A percentile compares a stretch with the other conserved stretches of the same genome.
phyloP scores from a whole-genome alignment of 2,113 vertebrate species.

The Desmodus rotundus region DNA sequence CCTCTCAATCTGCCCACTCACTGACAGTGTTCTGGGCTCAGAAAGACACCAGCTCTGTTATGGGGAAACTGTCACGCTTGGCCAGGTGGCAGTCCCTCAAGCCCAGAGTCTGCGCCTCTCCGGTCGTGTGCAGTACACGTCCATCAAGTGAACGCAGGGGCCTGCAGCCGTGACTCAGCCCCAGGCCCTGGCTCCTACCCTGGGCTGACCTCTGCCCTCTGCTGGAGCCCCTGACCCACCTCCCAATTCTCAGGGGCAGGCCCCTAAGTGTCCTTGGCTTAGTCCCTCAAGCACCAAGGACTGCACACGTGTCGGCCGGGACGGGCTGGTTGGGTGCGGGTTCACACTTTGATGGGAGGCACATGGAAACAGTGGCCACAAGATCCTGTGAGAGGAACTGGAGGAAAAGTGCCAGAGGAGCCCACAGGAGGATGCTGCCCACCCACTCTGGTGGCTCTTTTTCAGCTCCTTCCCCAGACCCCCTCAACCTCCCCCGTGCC shows the following conservation, averaged over 20 bases:
- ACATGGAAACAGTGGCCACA: background rate
- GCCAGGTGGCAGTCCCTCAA: background rate
- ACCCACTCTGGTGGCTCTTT: background rate
- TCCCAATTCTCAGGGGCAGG: background rate
- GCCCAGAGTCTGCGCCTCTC: background rate
- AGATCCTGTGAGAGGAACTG: background rate
- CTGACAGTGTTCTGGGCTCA: background rate
- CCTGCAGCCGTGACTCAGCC: background rate
- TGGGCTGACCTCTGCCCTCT: background rate
- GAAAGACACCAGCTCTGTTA: background rate
- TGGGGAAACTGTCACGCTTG: background rate
- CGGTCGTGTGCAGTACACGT: background rate
- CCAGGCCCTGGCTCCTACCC: background rate
- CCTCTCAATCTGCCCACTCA: background rate
- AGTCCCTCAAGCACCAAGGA: background rate
- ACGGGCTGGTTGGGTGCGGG: no score
- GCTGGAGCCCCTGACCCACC: background rate
- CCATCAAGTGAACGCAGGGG: background rate
- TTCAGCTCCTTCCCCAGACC: no score
- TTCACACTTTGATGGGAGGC: background rate
- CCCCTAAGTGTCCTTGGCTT: background rate
- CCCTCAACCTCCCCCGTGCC: background rate
- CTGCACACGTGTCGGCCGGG: background rate
- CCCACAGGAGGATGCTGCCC: background rate
- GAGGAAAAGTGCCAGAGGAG: background rate